Percentiles rank a stretch among this genome's conserved stretches.
Conservation (phyloP, 2,113 vertebrate species). For the Podocnemis expansa region DNA sequence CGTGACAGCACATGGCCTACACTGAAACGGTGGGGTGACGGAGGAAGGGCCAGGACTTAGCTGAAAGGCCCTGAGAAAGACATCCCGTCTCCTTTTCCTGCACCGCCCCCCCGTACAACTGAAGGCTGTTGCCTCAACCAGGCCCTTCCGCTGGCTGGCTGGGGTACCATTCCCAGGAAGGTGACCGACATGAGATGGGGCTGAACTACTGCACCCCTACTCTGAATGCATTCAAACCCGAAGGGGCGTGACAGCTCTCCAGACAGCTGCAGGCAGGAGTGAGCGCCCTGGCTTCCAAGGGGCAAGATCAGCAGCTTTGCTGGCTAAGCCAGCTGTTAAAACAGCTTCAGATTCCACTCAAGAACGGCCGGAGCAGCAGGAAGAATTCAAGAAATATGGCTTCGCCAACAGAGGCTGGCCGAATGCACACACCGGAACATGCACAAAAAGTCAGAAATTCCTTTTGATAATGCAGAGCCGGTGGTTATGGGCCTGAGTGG, state of each 20-base stretch:
- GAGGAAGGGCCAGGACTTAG: neutral
- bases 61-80: neutral
- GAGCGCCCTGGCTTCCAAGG: neutral
- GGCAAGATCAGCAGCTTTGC: slow-evolving; percentile 46
- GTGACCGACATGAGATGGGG: neutral
- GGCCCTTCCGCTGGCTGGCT: neutral
- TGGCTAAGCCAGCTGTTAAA: slow-evolving; percentile 64
- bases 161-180: neutral
- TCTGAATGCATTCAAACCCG: neutral
- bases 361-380: no score
- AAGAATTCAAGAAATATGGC: slow-evolving; percentile 8
- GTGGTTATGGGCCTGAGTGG: neutral
- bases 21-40: neutral
- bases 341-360: slow-evolving; percentile 52
- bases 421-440: neutral
- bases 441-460: neutral
- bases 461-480: neutral
- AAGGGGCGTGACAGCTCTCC: neutral
- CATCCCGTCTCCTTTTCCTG: neutral
- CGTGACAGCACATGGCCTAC: neutral
- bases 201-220: neutral
- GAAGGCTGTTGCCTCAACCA: no score
- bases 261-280: neutral
- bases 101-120: neutral
- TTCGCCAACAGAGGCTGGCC: slow-evolving; percentile 38